A percentile compares a stretch with the other conserved stretches of the same genome.
Conservation (phyloP, 2,888 invertebrate genomes). For the Cryptocheilus praepositus region DNA sequence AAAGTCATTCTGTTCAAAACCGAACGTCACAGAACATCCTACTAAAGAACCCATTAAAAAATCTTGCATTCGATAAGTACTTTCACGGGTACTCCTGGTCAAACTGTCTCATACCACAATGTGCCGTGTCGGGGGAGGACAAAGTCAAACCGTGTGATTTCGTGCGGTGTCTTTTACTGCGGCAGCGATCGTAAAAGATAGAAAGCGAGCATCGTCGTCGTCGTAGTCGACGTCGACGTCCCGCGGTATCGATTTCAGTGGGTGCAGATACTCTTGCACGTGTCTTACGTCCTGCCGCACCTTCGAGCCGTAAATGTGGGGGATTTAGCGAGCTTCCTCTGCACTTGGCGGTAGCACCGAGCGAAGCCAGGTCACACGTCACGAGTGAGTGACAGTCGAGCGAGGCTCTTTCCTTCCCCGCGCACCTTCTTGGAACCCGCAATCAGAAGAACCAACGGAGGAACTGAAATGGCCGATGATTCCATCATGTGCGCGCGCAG, state of each 20-base stretch:
- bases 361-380: conserved; percentile 33
- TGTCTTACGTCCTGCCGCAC: conserved; percentile 39
- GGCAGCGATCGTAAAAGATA: conserved; percentile 42
- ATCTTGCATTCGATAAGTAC: neutral
- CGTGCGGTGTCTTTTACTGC: conserved; percentile 39
- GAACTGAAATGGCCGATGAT: conserved; percentile 40
- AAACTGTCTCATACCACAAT: conserved; percentile 20
- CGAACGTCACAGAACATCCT: too few relatives aligned
- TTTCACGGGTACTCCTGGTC: conserved; percentile 12
- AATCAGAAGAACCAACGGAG: conserved; percentile 33
- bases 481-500: conserved; percentile 44
- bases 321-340: neutral
- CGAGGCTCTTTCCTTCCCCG: conserved; percentile 2
- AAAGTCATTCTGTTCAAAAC: too few relatives aligned
- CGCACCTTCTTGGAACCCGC: conserved; percentile 4
- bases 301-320: conserved; percentile 36
- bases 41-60: too few relatives aligned
- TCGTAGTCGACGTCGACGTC: conserved; percentile 7
- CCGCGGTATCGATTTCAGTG: conserved; percentile 47
- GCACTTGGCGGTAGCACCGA: conserved; percentile 15
- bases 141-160: conserved; percentile 34
- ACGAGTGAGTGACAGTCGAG: conserved; percentile 5
- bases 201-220: conserved; percentile 37
- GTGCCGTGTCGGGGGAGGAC: conserved; percentile 27
- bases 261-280: conserved; percentile 48